These are phyloP conservation scores for Alces alces DNA, from an alignment of 2,113 vertebrate genomes.

Conservation along the genomic window DNA sequence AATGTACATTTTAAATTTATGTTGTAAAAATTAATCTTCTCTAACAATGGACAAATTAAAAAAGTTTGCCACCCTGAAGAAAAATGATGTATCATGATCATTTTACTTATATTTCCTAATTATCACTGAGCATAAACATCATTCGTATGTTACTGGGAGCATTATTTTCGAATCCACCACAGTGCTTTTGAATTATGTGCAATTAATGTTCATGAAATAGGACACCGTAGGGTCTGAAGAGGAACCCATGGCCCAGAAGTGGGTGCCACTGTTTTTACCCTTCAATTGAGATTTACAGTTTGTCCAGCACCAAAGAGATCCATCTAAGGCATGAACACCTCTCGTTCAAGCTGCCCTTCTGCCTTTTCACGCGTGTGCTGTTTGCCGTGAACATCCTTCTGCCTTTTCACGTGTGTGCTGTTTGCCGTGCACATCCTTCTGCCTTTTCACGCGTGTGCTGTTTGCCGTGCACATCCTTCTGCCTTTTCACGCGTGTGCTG, in stretches of 20 bases:
- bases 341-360: neutral
- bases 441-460: no score
- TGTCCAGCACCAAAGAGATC: neutral
- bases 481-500: no score
- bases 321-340: accelerated
- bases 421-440: no score
- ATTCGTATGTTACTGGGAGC: neutral
- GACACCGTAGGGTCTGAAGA: neutral
- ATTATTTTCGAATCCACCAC: neutral
- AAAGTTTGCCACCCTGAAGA: neutral
- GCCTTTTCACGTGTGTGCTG: no score
- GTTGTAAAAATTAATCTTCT: neutral
- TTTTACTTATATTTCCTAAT: neutral
- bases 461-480: no score
- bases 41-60: neutral
- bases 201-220: neutral
- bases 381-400: accelerated
- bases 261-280: neutral
- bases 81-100: neutral
- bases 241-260: accelerated
- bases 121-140: neutral
- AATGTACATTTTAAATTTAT: neutral
- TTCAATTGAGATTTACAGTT: neutral
- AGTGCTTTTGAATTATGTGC: neutral
- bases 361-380: neutral